Conservation (phyloP, 2,113 vertebrate species). For the Crocuta crocuta region DNA sequence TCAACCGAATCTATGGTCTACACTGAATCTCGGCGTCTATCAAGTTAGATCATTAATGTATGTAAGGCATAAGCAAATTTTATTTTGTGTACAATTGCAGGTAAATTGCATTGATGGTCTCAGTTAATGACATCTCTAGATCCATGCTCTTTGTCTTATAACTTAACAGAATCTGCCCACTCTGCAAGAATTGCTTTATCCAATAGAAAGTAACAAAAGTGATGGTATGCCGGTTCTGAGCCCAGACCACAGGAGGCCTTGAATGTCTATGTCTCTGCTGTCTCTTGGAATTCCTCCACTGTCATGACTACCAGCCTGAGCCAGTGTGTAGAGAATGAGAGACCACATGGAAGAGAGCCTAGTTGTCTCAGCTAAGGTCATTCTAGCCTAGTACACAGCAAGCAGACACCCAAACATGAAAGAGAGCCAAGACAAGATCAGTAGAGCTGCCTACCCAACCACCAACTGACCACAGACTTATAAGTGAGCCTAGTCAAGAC, state of each 20-base stretch:
- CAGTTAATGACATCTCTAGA: neutral
- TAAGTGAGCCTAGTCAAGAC: neutral
- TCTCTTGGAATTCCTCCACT: neutral
- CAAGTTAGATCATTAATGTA: neutral
- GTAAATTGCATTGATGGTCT: neutral
- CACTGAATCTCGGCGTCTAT: neutral
- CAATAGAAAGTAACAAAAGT: neutral
- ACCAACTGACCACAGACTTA: neutral
- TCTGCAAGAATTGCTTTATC: neutral
- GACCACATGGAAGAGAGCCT: neutral
- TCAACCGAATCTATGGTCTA: neutral
- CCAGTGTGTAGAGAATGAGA: neutral
- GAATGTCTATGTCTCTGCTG: slow-evolving; percentile 13
- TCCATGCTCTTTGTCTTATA: neutral
- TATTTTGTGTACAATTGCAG: neutral
- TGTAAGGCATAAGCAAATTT: neutral
- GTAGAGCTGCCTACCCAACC: neutral
- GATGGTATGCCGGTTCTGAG: neutral
- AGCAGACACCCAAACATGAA: neutral
- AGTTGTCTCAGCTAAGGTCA: neutral
- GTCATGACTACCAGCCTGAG: neutral
- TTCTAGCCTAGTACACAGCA: neutral
- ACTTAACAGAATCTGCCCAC: neutral
- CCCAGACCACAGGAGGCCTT: slow-evolving; percentile 19
- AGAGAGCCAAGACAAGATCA: neutral